Evolutionary conservation across 2,113 vertebrate genomes (phyloP).

Genomic region (Dolichallabes microphthalmus): DNA sequence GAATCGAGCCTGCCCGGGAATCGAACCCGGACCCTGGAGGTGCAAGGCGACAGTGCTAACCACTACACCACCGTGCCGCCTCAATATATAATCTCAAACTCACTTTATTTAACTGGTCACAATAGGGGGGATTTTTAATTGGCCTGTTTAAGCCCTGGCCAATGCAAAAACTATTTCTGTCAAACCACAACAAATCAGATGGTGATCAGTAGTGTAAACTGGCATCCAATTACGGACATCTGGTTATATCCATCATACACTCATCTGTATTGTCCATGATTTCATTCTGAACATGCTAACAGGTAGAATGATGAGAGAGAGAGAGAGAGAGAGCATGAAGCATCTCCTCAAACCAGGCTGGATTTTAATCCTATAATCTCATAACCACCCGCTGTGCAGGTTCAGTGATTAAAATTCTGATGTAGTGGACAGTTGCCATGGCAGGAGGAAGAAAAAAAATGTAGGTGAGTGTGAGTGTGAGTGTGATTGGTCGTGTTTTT

Average conservation of each 20-base stretch:
- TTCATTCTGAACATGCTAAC: not conserved
- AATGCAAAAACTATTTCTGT: not conserved
- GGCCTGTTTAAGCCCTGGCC: too few species aligned
- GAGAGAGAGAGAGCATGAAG: constrained; percentile 8
- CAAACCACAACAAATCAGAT: not conserved
- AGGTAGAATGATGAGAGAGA: constrained; percentile 2
- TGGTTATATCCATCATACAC: not conserved
- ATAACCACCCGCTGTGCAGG: constrained; percentile 69
- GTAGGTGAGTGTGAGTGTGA: constrained; percentile 9
- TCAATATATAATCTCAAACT: too few species aligned
- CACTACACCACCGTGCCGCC: too few species aligned
- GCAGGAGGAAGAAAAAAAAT: constrained; percentile 50
- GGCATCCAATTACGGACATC: not conserved
- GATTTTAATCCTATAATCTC: constrained; percentile 70
- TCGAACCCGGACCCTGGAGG: too few species aligned
- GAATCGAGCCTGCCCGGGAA: too few species aligned
- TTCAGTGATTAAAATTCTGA: constrained; percentile 65
- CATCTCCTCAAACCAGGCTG: constrained; percentile 60
- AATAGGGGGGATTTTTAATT: too few species aligned
- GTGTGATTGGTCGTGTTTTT: not conserved
- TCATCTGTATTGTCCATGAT: not conserved
- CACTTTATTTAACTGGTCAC: too few species aligned
- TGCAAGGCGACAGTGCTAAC: too few species aligned
- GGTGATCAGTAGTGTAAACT: not conserved
- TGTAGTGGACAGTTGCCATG: constrained; percentile 67